Conservation (phyloP, 2,888 invertebrate species). For the Homarus gammarus region DNA sequence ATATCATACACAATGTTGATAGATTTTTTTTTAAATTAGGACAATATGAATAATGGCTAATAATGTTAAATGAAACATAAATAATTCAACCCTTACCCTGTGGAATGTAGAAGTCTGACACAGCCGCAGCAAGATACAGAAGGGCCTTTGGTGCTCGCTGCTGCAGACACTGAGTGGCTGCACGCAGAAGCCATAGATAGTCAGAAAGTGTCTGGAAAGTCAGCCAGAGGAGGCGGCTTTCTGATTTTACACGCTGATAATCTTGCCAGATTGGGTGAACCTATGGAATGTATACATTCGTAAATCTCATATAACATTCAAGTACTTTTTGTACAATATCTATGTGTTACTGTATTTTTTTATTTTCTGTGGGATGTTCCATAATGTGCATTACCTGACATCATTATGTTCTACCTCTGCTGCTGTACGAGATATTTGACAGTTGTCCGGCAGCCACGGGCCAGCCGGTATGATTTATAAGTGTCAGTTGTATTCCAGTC, state of each 20-base stretch:
- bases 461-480: too few species aligned
- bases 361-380: too few species aligned
- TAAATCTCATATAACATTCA: neutral
- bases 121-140: slow-evolving; percentile 98
- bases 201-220: slow-evolving; percentile 92
- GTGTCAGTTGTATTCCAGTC: too few species aligned
- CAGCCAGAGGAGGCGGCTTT: slow-evolving; percentile 87
- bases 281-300: neutral
- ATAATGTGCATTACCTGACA: too few species aligned
- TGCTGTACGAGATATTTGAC: too few species aligned
- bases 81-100: slow-evolving; percentile 45
- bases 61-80: neutral
- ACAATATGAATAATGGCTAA: too few species aligned
- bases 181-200: slow-evolving; percentile 93
- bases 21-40: too few species aligned
- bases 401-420: too few species aligned
- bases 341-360: too few species aligned
- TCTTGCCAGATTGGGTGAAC: slow-evolving; percentile 52
- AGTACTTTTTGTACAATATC: too few species aligned
- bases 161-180: slow-evolving; percentile 88
- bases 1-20: too few species aligned
- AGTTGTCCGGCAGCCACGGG: too few species aligned
- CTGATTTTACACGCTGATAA: slow-evolving; percentile 80
- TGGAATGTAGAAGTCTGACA: slow-evolving; percentile 99
- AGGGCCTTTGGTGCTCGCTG: slow-evolving; percentile 85